Conservation (phyloP, 2,113 vertebrate species). For the Anolis carolinensis region DNA sequence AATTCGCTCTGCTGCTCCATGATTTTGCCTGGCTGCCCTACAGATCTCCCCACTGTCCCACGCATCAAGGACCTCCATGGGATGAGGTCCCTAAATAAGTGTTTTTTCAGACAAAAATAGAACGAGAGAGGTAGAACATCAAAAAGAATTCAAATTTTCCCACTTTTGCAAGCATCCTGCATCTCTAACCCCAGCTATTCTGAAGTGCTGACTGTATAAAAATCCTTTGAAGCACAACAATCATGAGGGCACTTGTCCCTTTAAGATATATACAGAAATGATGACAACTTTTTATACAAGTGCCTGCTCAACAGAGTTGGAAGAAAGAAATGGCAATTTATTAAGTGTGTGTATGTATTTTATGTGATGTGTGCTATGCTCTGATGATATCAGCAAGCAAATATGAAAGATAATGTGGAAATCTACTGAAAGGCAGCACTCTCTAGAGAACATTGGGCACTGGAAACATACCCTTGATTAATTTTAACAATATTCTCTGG, state of each 20-base stretch:
- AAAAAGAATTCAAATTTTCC: neutral
- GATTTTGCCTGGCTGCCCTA: too few relatives aligned
- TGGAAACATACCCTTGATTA: conserved; percentile 40
- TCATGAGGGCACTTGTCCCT: neutral
- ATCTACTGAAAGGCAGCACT: conserved; percentile 31
- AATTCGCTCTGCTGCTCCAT: too few relatives aligned
- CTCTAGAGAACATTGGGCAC: conserved; percentile 50
- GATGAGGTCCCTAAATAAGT: too few relatives aligned
- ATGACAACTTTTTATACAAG: neutral
- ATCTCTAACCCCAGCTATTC: too few relatives aligned
- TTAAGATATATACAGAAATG: neutral
- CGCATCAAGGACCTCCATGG: too few relatives aligned
- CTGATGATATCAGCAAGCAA: neutral
- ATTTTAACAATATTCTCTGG: conserved; percentile 58
- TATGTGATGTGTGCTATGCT: neutral
- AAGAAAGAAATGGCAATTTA: neutral
- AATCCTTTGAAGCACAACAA: neutral
- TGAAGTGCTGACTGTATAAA: neutral
- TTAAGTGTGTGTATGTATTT: neutral
- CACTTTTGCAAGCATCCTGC: too few relatives aligned
- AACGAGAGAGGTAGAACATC: too few relatives aligned
- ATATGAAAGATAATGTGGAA: neutral
- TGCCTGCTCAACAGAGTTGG: neutral
- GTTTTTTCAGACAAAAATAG: too few relatives aligned
- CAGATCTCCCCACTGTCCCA: too few relatives aligned